Conservation (phyloP, 2,888 invertebrate species). For the Congeria kusceri region DNA sequence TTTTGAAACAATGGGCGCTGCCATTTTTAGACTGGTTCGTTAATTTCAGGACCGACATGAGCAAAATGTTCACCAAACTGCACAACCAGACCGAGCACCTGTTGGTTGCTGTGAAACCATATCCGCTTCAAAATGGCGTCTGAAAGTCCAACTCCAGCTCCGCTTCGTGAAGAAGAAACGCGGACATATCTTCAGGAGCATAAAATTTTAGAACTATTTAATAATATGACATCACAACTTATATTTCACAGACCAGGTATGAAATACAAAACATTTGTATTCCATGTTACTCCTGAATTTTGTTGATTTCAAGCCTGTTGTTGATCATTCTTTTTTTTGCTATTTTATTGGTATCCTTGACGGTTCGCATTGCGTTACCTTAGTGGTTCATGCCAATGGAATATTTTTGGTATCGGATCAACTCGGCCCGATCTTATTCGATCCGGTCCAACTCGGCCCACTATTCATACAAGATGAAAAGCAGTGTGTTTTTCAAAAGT, state of each 20-base stretch:
- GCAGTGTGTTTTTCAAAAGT: no score
- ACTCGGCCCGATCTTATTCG: no score
- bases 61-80: background rate
- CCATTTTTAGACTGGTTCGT: constrained; percentile 40
- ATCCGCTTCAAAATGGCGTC: constrained; percentile 62
- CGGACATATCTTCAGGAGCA: constrained; percentile 80
- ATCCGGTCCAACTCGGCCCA: no score
- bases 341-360: no score
- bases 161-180: constrained; percentile 74
- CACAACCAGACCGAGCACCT: constrained; percentile 13
- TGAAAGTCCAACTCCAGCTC: constrained; percentile 45
- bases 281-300: background rate
- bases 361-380: no score
- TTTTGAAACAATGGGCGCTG: constrained; percentile 25
- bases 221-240: constrained; percentile 82
- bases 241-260: constrained; percentile 83
- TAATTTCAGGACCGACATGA: background rate
- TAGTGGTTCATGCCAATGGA: no score
- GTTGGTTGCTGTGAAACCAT: constrained; percentile 32
- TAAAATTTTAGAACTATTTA: constrained; percentile 80
- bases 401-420: no score
- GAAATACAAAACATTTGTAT: background rate
- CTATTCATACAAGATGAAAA: no score
- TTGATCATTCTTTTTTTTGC: no score
- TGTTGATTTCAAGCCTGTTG: background rate